phyloP scores from a whole-genome alignment of 2,888 invertebrate genomes.

The Eupithecia inturbata region DNA sequence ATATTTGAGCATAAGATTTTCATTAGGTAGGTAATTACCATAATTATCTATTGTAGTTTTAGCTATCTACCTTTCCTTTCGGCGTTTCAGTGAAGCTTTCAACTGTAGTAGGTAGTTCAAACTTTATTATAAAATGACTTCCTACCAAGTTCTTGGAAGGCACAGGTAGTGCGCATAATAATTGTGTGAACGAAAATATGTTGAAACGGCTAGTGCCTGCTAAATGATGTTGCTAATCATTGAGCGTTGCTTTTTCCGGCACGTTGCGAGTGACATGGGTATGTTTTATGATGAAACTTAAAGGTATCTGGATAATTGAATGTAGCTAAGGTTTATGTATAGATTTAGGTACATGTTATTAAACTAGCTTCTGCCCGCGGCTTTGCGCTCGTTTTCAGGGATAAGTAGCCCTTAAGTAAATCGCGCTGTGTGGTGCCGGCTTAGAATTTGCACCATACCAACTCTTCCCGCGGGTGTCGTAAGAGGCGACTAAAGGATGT shows the following conservation, averaged over 20 bases:
- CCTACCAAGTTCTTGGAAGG: slow-evolving; percentile 14
- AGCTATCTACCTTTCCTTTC: no score
- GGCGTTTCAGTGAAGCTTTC: neutral
- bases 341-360: neutral
- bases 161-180: slow-evolving; percentile 22
- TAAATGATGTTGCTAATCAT: slow-evolving; percentile 30
- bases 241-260: slow-evolving; percentile 22
- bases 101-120: neutral
- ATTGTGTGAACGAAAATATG: slow-evolving; percentile 36
- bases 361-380: neutral
- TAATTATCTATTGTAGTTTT: no score
- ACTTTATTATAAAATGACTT: neutral
- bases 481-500: no score
- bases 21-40: neutral
- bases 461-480: no score
- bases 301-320: slow-evolving; percentile 1
- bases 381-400: neutral
- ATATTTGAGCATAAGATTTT: neutral
- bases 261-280: slow-evolving; percentile 25
- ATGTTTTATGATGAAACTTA: slow-evolving; percentile 15
- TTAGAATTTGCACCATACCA: no score
- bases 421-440: no score
- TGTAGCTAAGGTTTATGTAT: neutral
- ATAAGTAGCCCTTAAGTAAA: neutral
- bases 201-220: slow-evolving; percentile 35